Evolutionary conservation across 2,113 vertebrate species (phyloP), one percentile per base, ranked within the genome.

Genomic region (Lota lota): DNA sequence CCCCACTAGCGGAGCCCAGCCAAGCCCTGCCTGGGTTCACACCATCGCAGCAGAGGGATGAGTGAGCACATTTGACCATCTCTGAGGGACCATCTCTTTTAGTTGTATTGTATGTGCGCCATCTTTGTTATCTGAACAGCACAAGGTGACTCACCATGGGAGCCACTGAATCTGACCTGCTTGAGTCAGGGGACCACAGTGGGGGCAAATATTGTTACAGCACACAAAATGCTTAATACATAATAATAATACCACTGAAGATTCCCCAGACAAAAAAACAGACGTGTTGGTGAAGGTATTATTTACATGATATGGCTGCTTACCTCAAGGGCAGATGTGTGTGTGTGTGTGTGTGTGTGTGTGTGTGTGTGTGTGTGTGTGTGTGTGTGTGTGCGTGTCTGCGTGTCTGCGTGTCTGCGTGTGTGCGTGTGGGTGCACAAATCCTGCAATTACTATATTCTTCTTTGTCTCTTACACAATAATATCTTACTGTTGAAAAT

Each of bases 391-490:
- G n/a, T 67, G 20, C 6, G 16, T 28, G 22, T 61, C 16, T 66
- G 17, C n/a, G 11, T 72, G 53, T 50, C 10, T n/a, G 18, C 6
- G 16, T 28, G 22, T 61, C 16, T 66, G 17, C n/a, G 11, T 72
- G 36, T 40, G 36, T 40, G 36, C 6, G 36, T 40, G 6, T 40
- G 36, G 12, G 36, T n/a, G 15, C 21, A 64, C 63, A 16, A 18
- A 24, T 24, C 21, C 63, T 20, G 3, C 36, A 20, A 33, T 68
- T 67, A 57, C 67, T 70, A 68, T 47, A 65, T 61, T 66, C 75
- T 82, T 79, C 71, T 68, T 77, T 82, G 72, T 75, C 79, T 77
- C 63, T 87, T 88, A 83, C 78, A 79, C 78, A 88, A 88, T 77
- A 77, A 81, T 87, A 76, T 56, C 81, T 84, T 81, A 73, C 61